Conservation (phyloP, 2,888 invertebrate species). For the Cheilosia impressa region DNA sequence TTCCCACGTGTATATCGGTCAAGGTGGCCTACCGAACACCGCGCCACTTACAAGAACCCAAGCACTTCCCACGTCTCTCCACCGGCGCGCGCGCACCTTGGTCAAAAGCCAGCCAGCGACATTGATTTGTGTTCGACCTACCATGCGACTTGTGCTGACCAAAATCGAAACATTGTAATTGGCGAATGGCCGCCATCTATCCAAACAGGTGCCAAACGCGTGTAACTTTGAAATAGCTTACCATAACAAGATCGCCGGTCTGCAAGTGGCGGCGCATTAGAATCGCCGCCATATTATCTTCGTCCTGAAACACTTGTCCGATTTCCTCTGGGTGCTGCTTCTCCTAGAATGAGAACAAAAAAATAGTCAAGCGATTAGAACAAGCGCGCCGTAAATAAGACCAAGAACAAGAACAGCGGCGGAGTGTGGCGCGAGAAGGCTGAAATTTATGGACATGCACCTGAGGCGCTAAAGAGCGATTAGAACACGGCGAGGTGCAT, state of each 20-base stretch:
- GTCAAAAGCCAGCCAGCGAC: conserved; percentile 54
- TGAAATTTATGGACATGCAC: conserved; percentile 59
- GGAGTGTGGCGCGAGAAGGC: conserved; percentile 15
- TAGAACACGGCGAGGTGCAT: conserved; percentile 9
- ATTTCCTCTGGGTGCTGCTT: conserved; percentile 85
- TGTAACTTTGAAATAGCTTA: conserved; percentile 84
- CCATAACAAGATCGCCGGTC: conserved; percentile 93
- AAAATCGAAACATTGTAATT: conserved; percentile 47
- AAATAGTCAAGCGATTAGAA: conserved; percentile 50
- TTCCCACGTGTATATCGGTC: conserved; percentile 69
- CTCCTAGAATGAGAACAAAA: conserved; percentile 84
- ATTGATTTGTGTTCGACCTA: conserved; percentile 72
- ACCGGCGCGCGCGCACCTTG: conserved; percentile 37
- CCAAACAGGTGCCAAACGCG: conserved; percentile 50
- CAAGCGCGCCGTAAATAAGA: conserved; percentile 18
- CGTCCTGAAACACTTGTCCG: conserved; percentile 95
- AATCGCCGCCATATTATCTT: conserved; percentile 93
- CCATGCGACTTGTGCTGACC: conserved; percentile 32
- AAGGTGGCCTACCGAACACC: conserved; percentile 52
- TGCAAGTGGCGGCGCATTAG: conserved; percentile 91
- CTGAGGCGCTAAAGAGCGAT: conserved; percentile 44
- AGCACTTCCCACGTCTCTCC: conserved; percentile 66
- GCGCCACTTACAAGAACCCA: conserved; percentile 37
- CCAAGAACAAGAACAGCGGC: conserved; percentile 15
- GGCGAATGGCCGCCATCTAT: conserved; percentile 16